Evolutionary conservation across 2,888 invertebrate species (phyloP), one percentile per base, ranked within the genome.

Genomic region (Julus scandinavius): DNA sequence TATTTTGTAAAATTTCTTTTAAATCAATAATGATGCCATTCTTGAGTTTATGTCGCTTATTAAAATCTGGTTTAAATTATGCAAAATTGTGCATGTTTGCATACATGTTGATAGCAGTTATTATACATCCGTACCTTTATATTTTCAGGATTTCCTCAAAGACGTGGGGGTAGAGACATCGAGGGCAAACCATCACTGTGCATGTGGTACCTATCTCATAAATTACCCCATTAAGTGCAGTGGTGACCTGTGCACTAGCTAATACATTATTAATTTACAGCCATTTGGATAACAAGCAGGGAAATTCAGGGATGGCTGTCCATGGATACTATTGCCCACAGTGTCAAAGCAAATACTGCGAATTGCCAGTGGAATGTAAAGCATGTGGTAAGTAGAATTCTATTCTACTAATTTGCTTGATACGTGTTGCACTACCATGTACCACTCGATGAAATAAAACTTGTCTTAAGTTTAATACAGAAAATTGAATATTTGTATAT

Each of bases 261-360:
- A 29, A 29, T 29, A 29, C 29, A 29, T 29, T 29, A 29, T 29
- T 15, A 29, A 84, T 84, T 15, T 89, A 89, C 88, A 96, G 97
- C 91, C 98, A 98, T 91, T 94, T 97, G 86, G 97, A 97, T 90
- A 92, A 92, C 87, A 91, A 91, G 89, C 89, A 90, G 11, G 20
- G 50, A 7, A 89, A 90, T 38, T 90, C 91, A 80, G 91, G 91
- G 84, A 85, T 90, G 86, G 91, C 91, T 86, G 92, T 90, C 49
- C 91, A 90, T 17, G 93, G 93, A 11, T 94, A 93, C 90, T 92
- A 93, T 90, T 94, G 94, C 91, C 93, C 93, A 1, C 98, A 99
- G 92, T 99, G 99, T 93, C 95, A 96, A 91, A 97, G 97, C 93
- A 98, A 99, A 93, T 99, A 99, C 93, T 99, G 99, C 93, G 98